phyloP scores from a whole-genome alignment of 2,113 vertebrate species.

The Centrocercus urophasianus region DNA sequence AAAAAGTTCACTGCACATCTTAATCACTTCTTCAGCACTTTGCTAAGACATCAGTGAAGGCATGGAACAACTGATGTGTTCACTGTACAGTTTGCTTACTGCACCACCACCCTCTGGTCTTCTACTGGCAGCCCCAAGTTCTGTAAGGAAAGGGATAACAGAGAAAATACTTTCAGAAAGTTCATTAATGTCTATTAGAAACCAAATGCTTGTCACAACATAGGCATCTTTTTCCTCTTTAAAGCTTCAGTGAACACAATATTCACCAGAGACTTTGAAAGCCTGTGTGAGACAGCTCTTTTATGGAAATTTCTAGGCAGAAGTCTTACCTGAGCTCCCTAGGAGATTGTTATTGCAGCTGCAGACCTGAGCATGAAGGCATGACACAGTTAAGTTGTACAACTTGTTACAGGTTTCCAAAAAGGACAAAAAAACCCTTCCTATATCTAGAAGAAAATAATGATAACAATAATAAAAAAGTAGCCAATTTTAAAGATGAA shows the following conservation, averaged over 20 bases:
- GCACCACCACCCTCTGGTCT: background rate
- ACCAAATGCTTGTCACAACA: background rate
- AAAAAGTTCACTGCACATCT: background rate
- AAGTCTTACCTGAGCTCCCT: background rate
- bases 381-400: background rate
- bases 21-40: background rate
- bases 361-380: background rate
- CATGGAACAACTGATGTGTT: background rate
- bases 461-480: background rate
- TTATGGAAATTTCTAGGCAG: background rate
- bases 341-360: background rate
- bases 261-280: background rate
- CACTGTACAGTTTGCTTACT: background rate
- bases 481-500: background rate
- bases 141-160: rapidly evolving
- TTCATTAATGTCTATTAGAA: background rate
- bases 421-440: background rate
- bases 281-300: background rate
- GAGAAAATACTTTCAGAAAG: background rate
- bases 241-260: background rate
- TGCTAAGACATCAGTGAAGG: background rate
- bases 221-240: background rate
- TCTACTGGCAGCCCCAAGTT: background rate
- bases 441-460: background rate
- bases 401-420: background rate